Evolutionary conservation across 2,113 vertebrate genomes (phyloP).

Genomic region (Chauna torquata): DNA sequence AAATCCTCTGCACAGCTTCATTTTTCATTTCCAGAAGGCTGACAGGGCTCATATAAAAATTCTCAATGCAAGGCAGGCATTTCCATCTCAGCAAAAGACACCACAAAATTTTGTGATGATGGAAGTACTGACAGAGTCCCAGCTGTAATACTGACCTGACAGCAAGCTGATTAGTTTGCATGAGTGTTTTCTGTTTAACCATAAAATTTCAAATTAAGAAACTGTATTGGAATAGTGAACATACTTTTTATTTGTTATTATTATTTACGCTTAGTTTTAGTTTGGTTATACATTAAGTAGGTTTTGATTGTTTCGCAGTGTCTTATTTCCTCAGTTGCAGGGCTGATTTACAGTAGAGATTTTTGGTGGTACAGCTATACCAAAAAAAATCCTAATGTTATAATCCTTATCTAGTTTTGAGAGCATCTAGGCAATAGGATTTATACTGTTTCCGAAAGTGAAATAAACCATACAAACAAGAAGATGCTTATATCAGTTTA

Average conservation of each 20-base stretch:
- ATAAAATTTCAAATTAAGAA: neutral
- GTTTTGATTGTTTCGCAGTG: neutral
- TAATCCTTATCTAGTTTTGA: neutral
- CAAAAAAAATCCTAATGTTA: neutral
- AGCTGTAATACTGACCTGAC: neutral
- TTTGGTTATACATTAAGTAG: neutral
- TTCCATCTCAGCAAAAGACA: conserved; percentile 12
- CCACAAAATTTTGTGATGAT: neutral
- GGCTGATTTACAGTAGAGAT: neutral
- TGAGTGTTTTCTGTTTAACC: neutral
- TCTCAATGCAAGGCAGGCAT: neutral
- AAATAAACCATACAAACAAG: neutral
- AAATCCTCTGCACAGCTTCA: conserved; percentile 10
- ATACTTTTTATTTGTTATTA: neutral
- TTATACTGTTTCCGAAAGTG: neutral
- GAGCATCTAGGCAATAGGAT: neutral
- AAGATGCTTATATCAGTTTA: neutral
- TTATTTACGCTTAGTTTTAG: neutral
- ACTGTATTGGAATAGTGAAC: neutral
- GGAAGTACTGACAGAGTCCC: neutral
- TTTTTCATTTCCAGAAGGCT: conserved; percentile 37
- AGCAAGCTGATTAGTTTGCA: neutral
- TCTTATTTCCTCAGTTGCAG: neutral
- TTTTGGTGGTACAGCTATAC: neutral
- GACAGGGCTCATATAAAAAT: neutral